phyloP scores from a whole-genome alignment of 2,888 invertebrate species.

The Anodontia alba region DNA sequence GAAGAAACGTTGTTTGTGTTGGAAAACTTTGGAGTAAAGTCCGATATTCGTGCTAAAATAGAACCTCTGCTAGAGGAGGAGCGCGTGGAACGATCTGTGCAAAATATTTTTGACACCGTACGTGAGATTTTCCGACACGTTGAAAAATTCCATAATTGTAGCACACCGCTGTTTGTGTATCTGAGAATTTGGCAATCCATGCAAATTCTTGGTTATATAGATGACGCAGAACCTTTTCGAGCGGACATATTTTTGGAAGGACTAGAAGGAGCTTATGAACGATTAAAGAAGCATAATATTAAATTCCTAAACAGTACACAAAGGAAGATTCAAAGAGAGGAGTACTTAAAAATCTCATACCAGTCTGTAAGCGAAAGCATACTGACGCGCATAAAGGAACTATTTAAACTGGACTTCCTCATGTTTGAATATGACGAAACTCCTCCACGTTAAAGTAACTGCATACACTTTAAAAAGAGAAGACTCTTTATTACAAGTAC shows the following conservation, averaged over 20 bases:
- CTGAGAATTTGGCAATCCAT: constrained; percentile 37
- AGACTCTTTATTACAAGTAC: too few species aligned
- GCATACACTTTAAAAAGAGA: too few species aligned
- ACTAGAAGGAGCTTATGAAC: background rate
- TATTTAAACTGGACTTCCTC: constrained; percentile 39
- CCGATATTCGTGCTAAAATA: background rate
- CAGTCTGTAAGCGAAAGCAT: background rate
- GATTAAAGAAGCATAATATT: constrained; percentile 20
- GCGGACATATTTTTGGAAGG: background rate
- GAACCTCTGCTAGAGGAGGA: background rate
- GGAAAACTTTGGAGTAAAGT: background rate
- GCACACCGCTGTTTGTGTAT: background rate
- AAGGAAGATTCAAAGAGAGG: constrained; percentile 25
- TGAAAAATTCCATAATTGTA: background rate
- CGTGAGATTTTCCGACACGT: background rate
- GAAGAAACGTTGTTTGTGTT: constrained; percentile 22
- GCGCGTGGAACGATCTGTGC: background rate
- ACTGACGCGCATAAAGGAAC: constrained; percentile 16
- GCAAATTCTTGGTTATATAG: constrained; percentile 36
- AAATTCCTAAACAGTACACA: constrained; percentile 7
- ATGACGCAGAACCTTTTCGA: constrained; percentile 8
- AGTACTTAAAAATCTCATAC: constrained; percentile 36
- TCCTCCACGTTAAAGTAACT: constrained; percentile 22
- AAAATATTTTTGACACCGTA: background rate
- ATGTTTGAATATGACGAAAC: constrained; percentile 34